Evolutionary conservation across 1,140 invertebrate genomes (phyloP), one percentile per base, ranked within the genome.

Genomic region (Brachionus plicatilis): DNA sequence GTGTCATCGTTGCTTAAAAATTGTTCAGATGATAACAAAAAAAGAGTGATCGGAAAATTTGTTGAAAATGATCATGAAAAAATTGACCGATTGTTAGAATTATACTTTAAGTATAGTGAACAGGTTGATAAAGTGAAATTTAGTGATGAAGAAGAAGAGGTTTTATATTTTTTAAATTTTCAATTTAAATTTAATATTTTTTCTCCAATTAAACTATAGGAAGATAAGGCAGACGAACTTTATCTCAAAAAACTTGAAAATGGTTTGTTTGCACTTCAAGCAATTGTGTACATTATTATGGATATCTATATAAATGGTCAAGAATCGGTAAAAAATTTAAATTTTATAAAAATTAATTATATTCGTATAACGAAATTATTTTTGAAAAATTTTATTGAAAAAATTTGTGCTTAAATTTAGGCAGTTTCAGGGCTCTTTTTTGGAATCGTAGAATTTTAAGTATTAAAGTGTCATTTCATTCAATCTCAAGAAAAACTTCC

Each of bases 11-110:
- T 99, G 92, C 90, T 99, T 72, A 92, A 94, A 83, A 96, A 97
- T 88, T 97, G 95, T 88, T 93, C 94, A 87, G 94, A 95, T 8
- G 93, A 93, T 41, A 96, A 98, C 86, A 90, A 95, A 45, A 94
- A 96, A 87, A 91, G 98, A 79, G 90, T 99, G 37, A 88, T 99
- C 8, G 94, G 93, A 86, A 99, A 99, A 91, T 99, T 99, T 89
- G 94, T 93, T 0, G 98, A 99, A 91, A 98, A 98, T 88, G 96
- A 99, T 90, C 94, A 96, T 87, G 98, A 99, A 90, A 99, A 99
- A 91, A 47, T 83, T 45, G 82, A 83, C 24, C 14, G 82, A 53
- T 29, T 83, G 9, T 20, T 83, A 11, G 82, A 83, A 56, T 20
- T 83, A 33, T 68, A 70, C 37, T 83, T 70, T 70, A 68, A 83